A percentile compares a stretch with the other conserved stretches of the same genome.
These are phyloP conservation scores for Stegodyphus dumicola DNA, from an alignment of 1,140 invertebrate species.

Conservation along the genomic window DNA sequence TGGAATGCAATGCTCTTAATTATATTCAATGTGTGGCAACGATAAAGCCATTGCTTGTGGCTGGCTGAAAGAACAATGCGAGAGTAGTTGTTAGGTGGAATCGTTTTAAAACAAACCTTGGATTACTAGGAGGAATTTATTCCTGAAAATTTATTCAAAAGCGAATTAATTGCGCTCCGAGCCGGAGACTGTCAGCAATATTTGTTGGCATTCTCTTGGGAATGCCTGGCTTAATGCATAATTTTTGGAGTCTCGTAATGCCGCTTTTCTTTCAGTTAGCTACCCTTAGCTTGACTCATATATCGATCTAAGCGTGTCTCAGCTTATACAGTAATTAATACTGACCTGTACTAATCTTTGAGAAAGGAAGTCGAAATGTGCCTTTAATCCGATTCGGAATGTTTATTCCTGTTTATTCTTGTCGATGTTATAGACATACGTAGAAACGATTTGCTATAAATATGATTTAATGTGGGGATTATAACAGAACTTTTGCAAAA, in stretches of 20 bases:
- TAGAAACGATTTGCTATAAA: no score
- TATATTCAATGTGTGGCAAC: conserved; percentile 38
- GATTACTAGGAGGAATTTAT: conserved; percentile 43
- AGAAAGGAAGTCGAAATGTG: conserved; percentile 25
- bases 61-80: conserved; percentile 49
- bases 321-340: conserved; percentile 51
- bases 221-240: conserved; percentile 22
- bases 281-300: neutral
- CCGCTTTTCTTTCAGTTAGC: conserved; percentile 41
- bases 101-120: conserved; percentile 49
- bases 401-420: neutral
- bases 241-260: conserved; percentile 12
- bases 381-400: conserved; percentile 23
- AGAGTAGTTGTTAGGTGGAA: conserved; percentile 1
- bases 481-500: no score
- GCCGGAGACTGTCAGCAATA: conserved; percentile 36
- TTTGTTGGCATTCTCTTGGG: conserved; percentile 33
- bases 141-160: conserved; percentile 9
- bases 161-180: conserved; percentile 49
- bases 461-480: no score
- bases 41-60: conserved; percentile 12
- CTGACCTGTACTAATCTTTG: conserved; percentile 40
- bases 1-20: conserved; percentile 54
- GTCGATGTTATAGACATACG: no score
- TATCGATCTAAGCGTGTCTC: conserved; percentile 8